A percentile compares a stretch with the other conserved stretches of the same genome.
Conservation (phyloP, 2,113 vertebrate genomes). For the Melozone crissalis region DNA sequence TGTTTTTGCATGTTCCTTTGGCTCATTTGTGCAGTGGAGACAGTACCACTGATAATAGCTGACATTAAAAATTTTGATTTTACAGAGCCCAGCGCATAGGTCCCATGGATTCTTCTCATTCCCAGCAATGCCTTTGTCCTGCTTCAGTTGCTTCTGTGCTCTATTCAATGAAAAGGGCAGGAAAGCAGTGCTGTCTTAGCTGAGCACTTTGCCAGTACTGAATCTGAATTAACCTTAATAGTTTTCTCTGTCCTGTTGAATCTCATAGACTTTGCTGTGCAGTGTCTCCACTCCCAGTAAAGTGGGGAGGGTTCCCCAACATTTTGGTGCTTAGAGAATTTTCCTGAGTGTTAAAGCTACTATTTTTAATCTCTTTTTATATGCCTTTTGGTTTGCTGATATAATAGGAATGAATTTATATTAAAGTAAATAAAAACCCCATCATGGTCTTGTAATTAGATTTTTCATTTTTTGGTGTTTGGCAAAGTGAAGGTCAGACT, state of each 20-base stretch:
- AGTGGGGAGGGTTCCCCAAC: not conserved
- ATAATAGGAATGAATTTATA: not conserved
- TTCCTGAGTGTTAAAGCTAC: not conserved
- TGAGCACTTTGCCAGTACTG: not conserved
- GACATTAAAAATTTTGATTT: not conserved
- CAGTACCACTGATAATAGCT: not conserved
- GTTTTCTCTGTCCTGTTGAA: not conserved
- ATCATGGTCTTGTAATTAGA: not conserved
- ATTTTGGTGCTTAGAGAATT: not conserved
- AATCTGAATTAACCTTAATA: not conserved
- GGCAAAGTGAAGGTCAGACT: not conserved
- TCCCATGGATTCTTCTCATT: not conserved
- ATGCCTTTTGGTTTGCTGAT: not conserved
- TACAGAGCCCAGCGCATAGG: not conserved
- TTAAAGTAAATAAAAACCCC: not conserved
- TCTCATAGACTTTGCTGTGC: not conserved
- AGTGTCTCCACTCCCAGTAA: not conserved
- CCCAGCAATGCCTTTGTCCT: not conserved
- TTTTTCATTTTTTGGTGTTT: not conserved
- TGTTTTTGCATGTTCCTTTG: not conserved
- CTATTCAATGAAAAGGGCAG: fast-evolving
- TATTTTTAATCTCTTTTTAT: not conserved
- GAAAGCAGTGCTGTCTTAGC: not conserved
- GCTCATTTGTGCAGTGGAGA: not conserved
- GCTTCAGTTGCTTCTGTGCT: not conserved